Base-by-base conservation (phyloP, 2,797 vertebrate genomes). In the Pangasius larnaudii region DNA sequence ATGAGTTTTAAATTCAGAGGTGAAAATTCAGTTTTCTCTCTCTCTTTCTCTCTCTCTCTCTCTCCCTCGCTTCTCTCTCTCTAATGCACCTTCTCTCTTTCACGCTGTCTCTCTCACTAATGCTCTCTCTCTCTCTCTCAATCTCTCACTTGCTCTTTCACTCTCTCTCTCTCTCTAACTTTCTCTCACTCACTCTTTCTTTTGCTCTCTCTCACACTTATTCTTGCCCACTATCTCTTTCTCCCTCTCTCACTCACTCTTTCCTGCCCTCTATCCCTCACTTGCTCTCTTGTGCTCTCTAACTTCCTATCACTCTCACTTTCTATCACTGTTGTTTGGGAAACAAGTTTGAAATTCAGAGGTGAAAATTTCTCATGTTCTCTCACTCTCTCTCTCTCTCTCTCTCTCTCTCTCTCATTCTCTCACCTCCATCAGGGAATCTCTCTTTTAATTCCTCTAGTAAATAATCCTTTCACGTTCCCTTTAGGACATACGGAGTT, bases 351-450 rank as follows among this genome's bases (percentile, higher is more conserved):
- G 13, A 65, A 16, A 67, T 69, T 36, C 30, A 69, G 65, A 33
- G 30, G 65, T 69, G 65, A 69, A 69, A 18, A 36, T 69, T 19
- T 19, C 33, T 16, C 67, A 27, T 16, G 18, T 42, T 78, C 84
- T 77, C 71, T 6, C 81, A 53, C n/a, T 36, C 42, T 63, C 79
- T 77, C 71, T 7, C 81, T 65, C 42, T 88, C 84, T 84, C 36
- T 61, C 67, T 19, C 83, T 19, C 39, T 19, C 2, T 36, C 30
- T 33, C 13, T 33, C 39, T 71, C 33, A 36, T 3, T 19, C 49
- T 8, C 14, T n/a, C 42, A 2, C 42, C 42, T 49, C 24, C 24
- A 51, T 75, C 49, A 30, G 49, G 46, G 74, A 78, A 5, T 53
- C 33, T 53, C 49, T 78, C 3, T 78, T 78, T 78, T 78, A 56